These are phyloP conservation scores for Meteorus cinctellus DNA, from an alignment of 2,888 invertebrate species.

Conservation along the genomic window DNA sequence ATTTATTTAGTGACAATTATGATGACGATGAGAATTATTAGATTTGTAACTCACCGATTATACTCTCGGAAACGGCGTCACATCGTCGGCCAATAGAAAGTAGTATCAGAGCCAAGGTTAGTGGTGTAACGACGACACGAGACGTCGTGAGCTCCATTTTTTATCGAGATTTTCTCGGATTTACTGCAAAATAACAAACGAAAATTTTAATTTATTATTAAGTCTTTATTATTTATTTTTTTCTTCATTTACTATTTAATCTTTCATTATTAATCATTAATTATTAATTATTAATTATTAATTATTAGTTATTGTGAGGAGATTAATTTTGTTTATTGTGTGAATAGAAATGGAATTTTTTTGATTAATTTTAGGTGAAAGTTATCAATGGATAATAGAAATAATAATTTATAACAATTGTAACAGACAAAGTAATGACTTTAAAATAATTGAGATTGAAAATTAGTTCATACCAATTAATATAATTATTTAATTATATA, in stretches of 20 bases:
- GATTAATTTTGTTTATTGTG: too few species aligned
- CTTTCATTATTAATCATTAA: too few species aligned
- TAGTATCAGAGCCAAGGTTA: constrained; percentile 60
- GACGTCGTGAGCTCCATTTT: constrained; percentile 52
- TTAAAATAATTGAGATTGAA: too few species aligned
- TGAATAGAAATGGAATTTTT: too few species aligned
- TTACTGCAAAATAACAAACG: constrained; percentile 23
- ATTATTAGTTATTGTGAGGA: too few species aligned
- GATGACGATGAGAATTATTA: constrained; percentile 19
- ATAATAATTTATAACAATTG: neutral
- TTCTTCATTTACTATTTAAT: neutral
- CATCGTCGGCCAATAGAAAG: constrained; percentile 56
- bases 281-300: too few species aligned
- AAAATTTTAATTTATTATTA: neutral
- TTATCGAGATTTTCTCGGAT: constrained; percentile 40
- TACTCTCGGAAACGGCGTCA: constrained; percentile 65
- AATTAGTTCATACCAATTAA: too few species aligned
- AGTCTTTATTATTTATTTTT: neutral
- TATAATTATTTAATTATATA: too few species aligned
- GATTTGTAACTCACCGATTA: constrained; percentile 62
- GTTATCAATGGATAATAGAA: neutral
- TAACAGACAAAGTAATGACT: too few species aligned
- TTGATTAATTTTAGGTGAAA: too few species aligned
- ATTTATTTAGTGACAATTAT: neutral
- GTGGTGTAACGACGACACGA: constrained; percentile 50